phyloP scores from a whole-genome alignment of 1,140 invertebrate genomes.

The Helicoverpa zea region DNA sequence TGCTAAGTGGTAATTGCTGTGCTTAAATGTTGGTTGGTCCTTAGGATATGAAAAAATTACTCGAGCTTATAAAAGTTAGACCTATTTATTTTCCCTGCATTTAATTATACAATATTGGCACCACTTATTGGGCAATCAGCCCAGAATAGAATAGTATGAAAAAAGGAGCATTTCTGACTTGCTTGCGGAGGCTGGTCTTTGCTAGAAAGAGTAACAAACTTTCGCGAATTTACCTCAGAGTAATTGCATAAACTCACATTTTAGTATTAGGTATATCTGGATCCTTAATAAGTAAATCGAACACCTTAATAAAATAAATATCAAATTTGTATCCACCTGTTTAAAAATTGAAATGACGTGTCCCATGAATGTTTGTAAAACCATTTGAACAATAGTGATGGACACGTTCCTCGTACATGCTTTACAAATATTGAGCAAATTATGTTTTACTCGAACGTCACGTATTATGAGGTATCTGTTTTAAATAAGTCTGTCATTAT shows the following conservation, averaged over 20 bases:
- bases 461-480: background rate
- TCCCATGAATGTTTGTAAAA: conserved; percentile 10
- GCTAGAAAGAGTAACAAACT: too few relatives aligned
- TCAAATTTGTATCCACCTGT: background rate
- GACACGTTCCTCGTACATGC: conserved; percentile 12
- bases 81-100: too few relatives aligned
- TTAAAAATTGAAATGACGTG: background rate
- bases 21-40: background rate
- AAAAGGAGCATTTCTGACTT: too few relatives aligned
- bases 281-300: background rate
- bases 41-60: background rate
- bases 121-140: too few relatives aligned
- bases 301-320: background rate
- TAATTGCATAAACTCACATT: too few relatives aligned
- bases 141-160: too few relatives aligned
- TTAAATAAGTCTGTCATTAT: background rate
- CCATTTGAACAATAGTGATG: conserved; percentile 16
- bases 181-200: too few relatives aligned
- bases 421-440: conserved; percentile 22
- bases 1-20: background rate
- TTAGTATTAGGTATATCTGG: too few relatives aligned
- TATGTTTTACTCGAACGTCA: background rate
- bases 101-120: too few relatives aligned
- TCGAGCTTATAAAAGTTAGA: too few relatives aligned
- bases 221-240: too few relatives aligned